These are phyloP conservation scores for Aporophyla nigra DNA, from an alignment of 2,888 invertebrate species.

Conservation along the genomic window DNA sequence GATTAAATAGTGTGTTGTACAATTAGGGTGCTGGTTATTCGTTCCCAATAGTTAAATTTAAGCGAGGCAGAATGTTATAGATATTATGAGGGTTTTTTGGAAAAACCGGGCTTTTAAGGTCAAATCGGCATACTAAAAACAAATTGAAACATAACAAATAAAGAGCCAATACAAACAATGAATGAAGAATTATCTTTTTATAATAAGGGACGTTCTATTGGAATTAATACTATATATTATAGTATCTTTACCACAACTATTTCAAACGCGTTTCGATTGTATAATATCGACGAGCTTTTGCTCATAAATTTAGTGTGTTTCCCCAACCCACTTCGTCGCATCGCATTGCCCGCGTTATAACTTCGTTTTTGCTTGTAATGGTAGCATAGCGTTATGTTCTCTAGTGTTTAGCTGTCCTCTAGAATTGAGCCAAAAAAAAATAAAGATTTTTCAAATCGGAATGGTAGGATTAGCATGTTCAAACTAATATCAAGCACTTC, in stretches of 20 bases:
- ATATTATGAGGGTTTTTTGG: neutral
- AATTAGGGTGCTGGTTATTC: no score
- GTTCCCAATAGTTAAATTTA: neutral
- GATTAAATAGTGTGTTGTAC: no score
- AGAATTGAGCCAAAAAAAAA: neutral
- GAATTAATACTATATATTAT: neutral
- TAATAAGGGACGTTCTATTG: neutral
- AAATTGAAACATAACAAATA: neutral
- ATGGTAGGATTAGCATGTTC: no score
- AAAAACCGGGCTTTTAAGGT: neutral
- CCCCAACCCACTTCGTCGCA: no score
- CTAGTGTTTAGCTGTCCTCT: neutral
- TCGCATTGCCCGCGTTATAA: no score
- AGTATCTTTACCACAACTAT: neutral
- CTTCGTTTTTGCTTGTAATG: neutral
- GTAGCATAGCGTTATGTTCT: neutral
- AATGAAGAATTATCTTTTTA: no score
- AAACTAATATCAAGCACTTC: no score
- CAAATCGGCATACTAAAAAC: conserved; percentile 22
- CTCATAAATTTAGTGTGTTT: no score
- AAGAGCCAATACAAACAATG: neutral
- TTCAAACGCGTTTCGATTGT: neutral
- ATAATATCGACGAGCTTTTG: neutral
- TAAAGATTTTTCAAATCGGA: neutral
- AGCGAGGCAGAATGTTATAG: neutral